A percentile compares a stretch with the other conserved stretches of the same genome.
Conservation (phyloP, 2,797 vertebrate species). For the Myotis vivesi region DNA sequence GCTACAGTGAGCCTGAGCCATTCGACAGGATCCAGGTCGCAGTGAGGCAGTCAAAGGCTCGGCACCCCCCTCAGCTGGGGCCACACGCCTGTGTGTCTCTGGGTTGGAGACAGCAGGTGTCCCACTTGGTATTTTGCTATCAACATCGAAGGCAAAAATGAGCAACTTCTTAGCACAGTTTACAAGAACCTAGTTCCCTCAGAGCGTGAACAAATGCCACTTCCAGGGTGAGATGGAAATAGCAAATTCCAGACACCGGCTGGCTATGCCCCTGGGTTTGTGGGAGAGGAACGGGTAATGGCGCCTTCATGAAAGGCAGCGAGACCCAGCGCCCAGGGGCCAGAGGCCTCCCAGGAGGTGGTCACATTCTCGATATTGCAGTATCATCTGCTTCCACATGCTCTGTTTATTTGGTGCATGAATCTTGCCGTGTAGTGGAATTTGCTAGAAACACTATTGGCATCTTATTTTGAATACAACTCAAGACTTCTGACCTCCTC, state of each 20-base stretch:
- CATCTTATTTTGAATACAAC: not conserved
- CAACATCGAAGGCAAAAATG: conserved; percentile 32
- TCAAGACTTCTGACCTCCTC: not conserved
- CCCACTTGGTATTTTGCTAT: not conserved
- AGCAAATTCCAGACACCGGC: not conserved
- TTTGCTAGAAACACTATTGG: conserved; percentile 13
- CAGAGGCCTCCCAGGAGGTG: not conserved
- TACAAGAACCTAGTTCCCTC: not conserved
- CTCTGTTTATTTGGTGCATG: conserved; percentile 30
- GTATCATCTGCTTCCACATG: not conserved
- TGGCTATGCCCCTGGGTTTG: not conserved
- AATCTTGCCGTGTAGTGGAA: not conserved
- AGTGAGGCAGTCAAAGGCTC: not conserved
- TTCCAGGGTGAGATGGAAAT: not conserved
- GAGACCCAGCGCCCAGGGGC: not conserved
- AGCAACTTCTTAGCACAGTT: not conserved
- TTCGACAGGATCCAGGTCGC: not conserved
- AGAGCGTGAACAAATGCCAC: not conserved
- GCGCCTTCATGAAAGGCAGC: not conserved
- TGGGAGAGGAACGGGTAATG: not conserved
- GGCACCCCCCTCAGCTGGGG: not conserved
- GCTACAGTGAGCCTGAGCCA: not conserved
- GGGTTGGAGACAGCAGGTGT: not conserved
- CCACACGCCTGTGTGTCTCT: not conserved
- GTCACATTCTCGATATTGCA: not conserved